These are phyloP conservation scores for Gallinago paraguaiae DNA, from an alignment of 2,113 vertebrate genomes.

Conservation along the genomic window DNA sequence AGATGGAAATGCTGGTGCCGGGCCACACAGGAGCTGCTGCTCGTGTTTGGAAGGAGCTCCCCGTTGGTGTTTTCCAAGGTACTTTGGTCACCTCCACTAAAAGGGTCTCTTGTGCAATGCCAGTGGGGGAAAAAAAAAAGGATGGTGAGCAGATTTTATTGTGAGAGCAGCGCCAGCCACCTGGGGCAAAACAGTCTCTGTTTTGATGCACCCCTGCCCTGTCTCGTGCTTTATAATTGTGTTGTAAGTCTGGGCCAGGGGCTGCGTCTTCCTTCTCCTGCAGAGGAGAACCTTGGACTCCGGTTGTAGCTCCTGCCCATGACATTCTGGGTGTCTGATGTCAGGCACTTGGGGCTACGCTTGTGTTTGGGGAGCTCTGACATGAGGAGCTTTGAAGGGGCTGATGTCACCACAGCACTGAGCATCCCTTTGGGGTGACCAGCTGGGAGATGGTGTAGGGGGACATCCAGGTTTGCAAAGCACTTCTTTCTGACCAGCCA, in stretches of 20 bases:
- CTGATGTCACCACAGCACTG: background rate
- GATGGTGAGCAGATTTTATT: background rate
- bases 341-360: rapidly evolving
- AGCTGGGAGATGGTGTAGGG: rapidly evolving
- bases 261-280: background rate
- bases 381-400: background rate
- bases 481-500: background rate
- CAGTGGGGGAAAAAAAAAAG: background rate
- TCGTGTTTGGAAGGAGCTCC: background rate
- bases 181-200: background rate
- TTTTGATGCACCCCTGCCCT: background rate
- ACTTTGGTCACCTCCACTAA: background rate
- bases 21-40: rapidly evolving
- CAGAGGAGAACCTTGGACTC: background rate
- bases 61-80: rapidly evolving
- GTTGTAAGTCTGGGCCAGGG: background rate
- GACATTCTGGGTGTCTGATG: background rate
- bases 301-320: background rate
- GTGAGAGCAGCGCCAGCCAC: background rate
- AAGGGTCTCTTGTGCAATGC: background rate
- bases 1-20: background rate
- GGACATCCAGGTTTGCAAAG: background rate
- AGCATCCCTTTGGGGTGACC: background rate
- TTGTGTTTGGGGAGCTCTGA: background rate
- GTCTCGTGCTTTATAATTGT: rapidly evolving